phyloP scores from a whole-genome alignment of 2,888 invertebrate species.

The Pharmacophagus antenor region DNA sequence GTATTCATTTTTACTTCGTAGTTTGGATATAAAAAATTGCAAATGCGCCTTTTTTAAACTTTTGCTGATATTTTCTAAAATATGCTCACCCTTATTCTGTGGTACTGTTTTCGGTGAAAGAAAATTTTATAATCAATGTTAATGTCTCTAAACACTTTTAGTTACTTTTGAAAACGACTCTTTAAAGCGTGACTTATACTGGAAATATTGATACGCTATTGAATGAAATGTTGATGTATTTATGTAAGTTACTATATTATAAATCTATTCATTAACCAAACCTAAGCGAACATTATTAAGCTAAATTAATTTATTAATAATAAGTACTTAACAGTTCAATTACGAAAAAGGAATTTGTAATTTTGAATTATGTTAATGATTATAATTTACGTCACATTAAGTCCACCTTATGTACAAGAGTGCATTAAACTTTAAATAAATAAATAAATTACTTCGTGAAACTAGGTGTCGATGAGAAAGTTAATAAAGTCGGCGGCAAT shows the following conservation, averaged over 20 bases:
- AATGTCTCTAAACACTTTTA: background rate
- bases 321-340: slow-evolving; percentile 1
- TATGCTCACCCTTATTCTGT: background rate
- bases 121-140: background rate
- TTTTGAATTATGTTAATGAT: slow-evolving; percentile 16
- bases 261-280: background rate
- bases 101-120: background rate
- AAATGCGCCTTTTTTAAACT: background rate
- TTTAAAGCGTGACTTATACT: background rate
- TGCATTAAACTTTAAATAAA: slow-evolving; percentile 30
- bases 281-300: background rate
- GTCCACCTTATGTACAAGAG: too few species aligned
- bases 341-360: slow-evolving; percentile 19
- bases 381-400: slow-evolving; percentile 2
- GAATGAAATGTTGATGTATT: background rate
- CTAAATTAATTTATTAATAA: background rate
- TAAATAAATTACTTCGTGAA: slow-evolving; percentile 30
- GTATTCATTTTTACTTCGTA: background rate
- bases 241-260: background rate
- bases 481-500: slow-evolving; percentile 48
- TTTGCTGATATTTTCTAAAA: background rate
- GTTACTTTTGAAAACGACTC: background rate
- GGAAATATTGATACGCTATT: background rate
- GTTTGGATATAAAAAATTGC: too few species aligned
- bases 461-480: slow-evolving; percentile 49